Conservation (phyloP, 2,888 invertebrate genomes). For the Gastrophysa polygoni region DNA sequence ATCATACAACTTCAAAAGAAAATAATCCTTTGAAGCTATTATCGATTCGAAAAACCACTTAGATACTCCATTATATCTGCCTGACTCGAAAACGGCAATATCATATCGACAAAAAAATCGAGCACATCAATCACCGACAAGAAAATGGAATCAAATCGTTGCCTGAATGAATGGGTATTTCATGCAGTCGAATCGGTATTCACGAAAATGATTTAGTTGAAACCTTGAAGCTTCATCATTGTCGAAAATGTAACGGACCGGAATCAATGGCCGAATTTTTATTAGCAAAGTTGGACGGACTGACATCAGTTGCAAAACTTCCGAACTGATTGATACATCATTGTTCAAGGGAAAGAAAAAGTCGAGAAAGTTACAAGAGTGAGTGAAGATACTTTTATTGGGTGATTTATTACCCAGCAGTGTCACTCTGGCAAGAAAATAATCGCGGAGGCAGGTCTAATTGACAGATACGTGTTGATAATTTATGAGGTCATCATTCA, state of each 20-base stretch:
- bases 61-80: background rate
- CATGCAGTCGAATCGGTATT: background rate
- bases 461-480: background rate
- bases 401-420: background rate
- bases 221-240: background rate
- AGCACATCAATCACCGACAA: conserved; percentile 3
- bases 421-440: background rate
- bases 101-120: background rate
- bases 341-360: conserved; percentile 2
- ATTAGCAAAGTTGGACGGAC: conserved; percentile 3
- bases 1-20: background rate
- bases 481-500: background rate
- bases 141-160: background rate
- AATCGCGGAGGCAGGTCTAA: background rate
- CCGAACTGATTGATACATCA: conserved; percentile 10
- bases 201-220: background rate
- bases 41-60: background rate
- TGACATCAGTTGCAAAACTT: conserved; percentile 6
- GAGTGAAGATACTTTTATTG: background rate
- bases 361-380: background rate
- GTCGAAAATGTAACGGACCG: conserved; percentile 1
- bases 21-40: background rate
- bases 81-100: background rate
- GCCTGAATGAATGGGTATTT: conserved; percentile 4
- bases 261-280: conserved; percentile 5